These are phyloP conservation scores for Temnothorax longispinosus DNA, from an alignment of 1,140 invertebrate genomes.

Conservation along the genomic window DNA sequence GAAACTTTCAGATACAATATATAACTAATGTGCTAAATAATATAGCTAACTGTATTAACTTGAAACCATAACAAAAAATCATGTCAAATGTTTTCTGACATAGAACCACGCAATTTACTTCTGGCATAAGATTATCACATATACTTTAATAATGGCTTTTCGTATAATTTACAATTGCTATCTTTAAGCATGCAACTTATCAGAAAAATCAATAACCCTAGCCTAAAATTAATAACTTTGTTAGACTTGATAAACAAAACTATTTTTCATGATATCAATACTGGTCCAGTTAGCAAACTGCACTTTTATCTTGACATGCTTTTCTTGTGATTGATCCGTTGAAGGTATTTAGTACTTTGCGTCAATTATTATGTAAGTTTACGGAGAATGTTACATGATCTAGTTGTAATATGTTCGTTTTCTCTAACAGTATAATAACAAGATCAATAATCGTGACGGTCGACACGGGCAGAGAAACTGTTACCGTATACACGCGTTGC, in stretches of 20 bases:
- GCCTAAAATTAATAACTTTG: no score
- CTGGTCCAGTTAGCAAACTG: not conserved
- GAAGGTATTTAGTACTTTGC: not conserved
- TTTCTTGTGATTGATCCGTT: not conserved
- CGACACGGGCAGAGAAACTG: slow-evolving; percentile 53
- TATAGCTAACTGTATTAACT: not conserved
- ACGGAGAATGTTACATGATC: not conserved
- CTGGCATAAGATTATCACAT: no score
- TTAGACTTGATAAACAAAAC: no score
- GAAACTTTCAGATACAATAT: no score
- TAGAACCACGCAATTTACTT: not conserved
- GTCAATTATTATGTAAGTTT: slow-evolving; percentile 16
- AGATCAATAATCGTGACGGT: slow-evolving; percentile 41
- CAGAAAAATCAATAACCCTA: no score
- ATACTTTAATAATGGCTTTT: no score
- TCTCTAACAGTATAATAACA: slow-evolving; percentile 39
- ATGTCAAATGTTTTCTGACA: not conserved
- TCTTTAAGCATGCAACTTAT: no score
- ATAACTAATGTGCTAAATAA: no score
- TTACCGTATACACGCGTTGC: slow-evolving; percentile 25
- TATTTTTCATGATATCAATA: not conserved
- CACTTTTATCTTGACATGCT: not conserved
- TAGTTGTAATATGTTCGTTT: slow-evolving; percentile 24
- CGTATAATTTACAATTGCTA: no score
- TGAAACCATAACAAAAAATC: not conserved